Percentiles rank a stretch among this genome's conserved stretches.
These are phyloP conservation scores for Ranitomeya imitator DNA, from an alignment of 2,113 vertebrate species.

Conservation along the genomic window DNA sequence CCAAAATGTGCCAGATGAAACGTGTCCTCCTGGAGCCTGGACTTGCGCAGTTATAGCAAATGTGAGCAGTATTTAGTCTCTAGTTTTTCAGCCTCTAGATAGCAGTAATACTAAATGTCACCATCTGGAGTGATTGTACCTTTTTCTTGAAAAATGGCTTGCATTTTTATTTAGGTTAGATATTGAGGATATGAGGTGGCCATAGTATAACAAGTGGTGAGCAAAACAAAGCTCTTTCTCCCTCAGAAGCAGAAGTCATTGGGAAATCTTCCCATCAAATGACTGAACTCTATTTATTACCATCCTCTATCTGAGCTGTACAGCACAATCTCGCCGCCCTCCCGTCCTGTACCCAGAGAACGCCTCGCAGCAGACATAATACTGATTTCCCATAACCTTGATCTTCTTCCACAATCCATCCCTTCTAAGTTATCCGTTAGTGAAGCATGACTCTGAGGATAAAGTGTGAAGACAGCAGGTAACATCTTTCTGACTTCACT, in stretches of 20 bases:
- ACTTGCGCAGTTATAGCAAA: neutral
- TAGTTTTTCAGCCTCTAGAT: neutral
- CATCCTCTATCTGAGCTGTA: neutral
- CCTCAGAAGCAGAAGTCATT: neutral
- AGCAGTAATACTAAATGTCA: neutral
- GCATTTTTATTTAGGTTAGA: neutral
- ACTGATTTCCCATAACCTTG: constrained; percentile 17
- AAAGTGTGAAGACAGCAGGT: neutral
- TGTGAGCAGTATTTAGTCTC: neutral
- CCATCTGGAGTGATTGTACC: neutral
- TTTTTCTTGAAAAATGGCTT: neutral
- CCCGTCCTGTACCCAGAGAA: neutral
- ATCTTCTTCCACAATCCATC: neutral
- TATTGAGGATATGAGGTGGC: neutral
- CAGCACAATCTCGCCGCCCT: neutral
- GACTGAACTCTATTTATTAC: neutral
- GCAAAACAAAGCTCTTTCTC: neutral
- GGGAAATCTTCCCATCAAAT: neutral
- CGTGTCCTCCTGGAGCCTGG: too few relatives aligned
- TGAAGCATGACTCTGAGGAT: neutral
- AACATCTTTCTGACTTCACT: too few relatives aligned
- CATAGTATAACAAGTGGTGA: neutral
- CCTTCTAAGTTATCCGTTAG: neutral
- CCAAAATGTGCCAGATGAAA: too few relatives aligned
- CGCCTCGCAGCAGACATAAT: neutral